These are phyloP conservation scores for Dolichallabes microphthalmus DNA, from an alignment of 2,113 vertebrate species.

Conservation along the genomic window DNA sequence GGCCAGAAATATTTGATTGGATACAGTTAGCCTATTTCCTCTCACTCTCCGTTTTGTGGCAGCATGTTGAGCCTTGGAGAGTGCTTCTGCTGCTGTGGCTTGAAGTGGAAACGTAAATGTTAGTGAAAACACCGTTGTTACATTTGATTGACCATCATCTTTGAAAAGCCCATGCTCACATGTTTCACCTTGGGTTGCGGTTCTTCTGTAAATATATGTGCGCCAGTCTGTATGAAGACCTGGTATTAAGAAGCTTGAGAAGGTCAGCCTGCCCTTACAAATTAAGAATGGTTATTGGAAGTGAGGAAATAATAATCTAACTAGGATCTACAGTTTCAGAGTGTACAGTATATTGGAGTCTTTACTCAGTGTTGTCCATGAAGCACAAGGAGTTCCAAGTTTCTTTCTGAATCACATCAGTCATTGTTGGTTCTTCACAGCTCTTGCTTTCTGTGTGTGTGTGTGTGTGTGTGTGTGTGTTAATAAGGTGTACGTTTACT, in stretches of 20 bases:
- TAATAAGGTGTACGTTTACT: not conserved
- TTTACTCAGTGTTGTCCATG: not conserved
- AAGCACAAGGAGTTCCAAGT: too few species aligned
- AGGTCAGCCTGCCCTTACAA: not conserved
- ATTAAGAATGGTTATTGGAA: not conserved
- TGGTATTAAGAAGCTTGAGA: not conserved
- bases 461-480: not conserved
- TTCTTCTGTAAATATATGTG: conserved; percentile 27
- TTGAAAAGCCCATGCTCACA: conserved; percentile 16
- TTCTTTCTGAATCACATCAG: too few species aligned
- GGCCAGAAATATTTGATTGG: conserved; percentile 62
- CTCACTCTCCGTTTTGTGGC: conserved; percentile 7
- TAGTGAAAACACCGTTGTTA: conserved; percentile 38
- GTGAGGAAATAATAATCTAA: not conserved
- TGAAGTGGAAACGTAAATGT: conserved; percentile 36
- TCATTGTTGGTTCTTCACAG: too few species aligned
- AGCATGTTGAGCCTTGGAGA: conserved; percentile 31
- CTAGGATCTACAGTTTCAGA: not conserved
- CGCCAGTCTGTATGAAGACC: conserved; percentile 11
- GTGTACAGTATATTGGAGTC: not conserved
- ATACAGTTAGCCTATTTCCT: conserved; percentile 69
- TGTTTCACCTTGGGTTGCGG: conserved; percentile 8
- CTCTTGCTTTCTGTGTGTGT: too few species aligned
- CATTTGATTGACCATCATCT: conserved; percentile 38
- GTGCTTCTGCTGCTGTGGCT: conserved; percentile 15